Base-by-base conservation (phyloP, 2,797 vertebrate species). In the Sebastes umbrosus region DNA sequence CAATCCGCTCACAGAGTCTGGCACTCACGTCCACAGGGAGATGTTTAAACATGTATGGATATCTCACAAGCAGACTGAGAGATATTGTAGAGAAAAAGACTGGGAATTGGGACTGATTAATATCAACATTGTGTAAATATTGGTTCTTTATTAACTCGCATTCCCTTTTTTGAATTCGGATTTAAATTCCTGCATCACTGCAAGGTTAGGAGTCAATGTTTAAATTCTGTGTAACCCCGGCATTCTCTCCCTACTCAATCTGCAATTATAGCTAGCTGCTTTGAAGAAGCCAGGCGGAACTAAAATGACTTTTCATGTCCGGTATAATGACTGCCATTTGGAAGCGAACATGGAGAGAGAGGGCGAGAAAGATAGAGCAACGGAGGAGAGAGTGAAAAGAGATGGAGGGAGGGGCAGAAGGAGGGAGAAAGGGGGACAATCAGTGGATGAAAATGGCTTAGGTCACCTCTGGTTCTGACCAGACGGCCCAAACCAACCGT, bases 221-320 rank as follows among this genome's bases (percentile, higher is more conserved):
- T 89, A 94, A 93, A 94, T 94, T 94, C 88, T 81, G 78, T 90
- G 88, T 93, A 91, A 93, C 90, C 87, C 91, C 69, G 4, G 75
- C 87, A 83, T 92, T 92, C 90, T 85, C 86, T 62, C 87, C 79
- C 89, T 80, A 87, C 90, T 94, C 92, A 88, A 91, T 93, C 91
- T 90, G 92, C 92, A 95, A 94, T 95, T 95, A 95, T 94, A 93
- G 93, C 88, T 84, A 80, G 90, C 86, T 84, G 89, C 94, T 96
- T 95, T 95, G 94, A 95, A 94, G 94, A 95, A 94, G 91, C 91
- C 92, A 94, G 90, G 93, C 93, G 93, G 94, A 95, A 95, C 94
- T 95, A 94, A 95, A 96, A 94, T 94, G 92, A 95, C 94, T 95
- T 95, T 95, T 95, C 93, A 93, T 95, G 91, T 94, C 92, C 82